Conservation (phyloP, 2,797 vertebrate species). For the Molossus alvarezi region DNA sequence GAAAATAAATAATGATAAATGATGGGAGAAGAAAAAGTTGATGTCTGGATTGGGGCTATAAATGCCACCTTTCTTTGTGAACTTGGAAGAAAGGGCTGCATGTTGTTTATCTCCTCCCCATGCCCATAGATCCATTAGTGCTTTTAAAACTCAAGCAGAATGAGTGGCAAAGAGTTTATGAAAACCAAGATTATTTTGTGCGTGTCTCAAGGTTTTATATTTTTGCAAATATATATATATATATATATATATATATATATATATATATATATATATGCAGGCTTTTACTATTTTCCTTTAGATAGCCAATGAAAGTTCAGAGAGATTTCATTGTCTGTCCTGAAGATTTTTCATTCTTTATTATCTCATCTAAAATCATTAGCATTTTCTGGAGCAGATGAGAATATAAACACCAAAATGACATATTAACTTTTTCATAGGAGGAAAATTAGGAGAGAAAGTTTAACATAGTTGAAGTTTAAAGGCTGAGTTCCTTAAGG, state of each 20-base stretch:
- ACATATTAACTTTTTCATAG: constrained; percentile 50
- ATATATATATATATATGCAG: neutral
- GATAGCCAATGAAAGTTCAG: constrained; percentile 38
- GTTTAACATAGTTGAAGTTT: constrained; percentile 29
- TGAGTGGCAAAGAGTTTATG: neutral
- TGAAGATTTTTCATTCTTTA: constrained; percentile 59
- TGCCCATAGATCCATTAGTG: neutral
- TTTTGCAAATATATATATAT: constrained; percentile 47
- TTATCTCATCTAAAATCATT: constrained; percentile 59
- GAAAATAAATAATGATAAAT: constrained; percentile 55
- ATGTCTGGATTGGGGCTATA: constrained; percentile 5
- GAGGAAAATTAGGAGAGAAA: constrained; percentile 71
- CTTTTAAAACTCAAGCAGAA: constrained; percentile 39
- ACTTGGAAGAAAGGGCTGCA: neutral
- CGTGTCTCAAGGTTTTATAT: constrained; percentile 6
- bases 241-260: neutral
- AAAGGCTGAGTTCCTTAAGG: constrained; percentile 67
- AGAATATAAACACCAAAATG: constrained; percentile 3
- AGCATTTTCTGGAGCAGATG: constrained; percentile 46
- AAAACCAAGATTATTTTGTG: neutral
- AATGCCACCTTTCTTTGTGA: neutral
- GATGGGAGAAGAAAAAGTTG: constrained; percentile 15
- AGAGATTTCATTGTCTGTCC: constrained; percentile 43
- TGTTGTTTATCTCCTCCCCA: neutral
- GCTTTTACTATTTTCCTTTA: constrained; percentile 50